phyloP scores from a whole-genome alignment of 1,140 invertebrate species.

The Drosophila willistoni region DNA sequence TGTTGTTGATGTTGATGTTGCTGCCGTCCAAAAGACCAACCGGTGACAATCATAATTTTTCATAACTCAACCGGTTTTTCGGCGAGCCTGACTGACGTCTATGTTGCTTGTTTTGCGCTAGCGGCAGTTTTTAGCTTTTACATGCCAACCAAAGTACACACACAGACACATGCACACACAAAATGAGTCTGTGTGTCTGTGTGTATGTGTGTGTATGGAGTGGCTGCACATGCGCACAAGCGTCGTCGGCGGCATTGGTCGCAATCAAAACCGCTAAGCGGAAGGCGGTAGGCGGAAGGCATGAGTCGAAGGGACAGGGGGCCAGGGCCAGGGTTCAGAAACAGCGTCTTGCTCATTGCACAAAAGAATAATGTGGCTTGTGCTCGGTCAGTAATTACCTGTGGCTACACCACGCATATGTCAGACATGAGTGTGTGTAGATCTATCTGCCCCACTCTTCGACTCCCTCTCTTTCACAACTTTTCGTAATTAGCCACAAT shows the following conservation, averaged over 20 bases:
- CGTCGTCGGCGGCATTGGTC: constrained; percentile 50
- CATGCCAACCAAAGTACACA: constrained; percentile 32
- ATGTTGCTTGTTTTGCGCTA: constrained; percentile 60
- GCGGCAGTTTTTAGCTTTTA: constrained; percentile 59
- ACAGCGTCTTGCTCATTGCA: constrained; percentile 71
- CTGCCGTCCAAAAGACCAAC: constrained; percentile 16
- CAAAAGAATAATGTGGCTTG: constrained; percentile 81
- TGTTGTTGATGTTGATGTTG: constrained; percentile 6
- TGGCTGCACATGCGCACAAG: constrained; percentile 73
- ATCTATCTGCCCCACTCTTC: constrained; percentile 11
- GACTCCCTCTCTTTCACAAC: background rate
- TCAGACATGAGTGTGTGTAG: constrained; percentile 27
- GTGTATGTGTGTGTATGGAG: constrained; percentile 24
- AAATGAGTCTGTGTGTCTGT: constrained; percentile 21
- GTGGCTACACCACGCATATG: constrained; percentile 9
- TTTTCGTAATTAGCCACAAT: constrained; percentile 68
- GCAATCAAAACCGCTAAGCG: constrained; percentile 27
- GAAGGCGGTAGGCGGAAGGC: background rate
- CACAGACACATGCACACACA: constrained; percentile 8
- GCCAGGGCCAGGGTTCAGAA: constrained; percentile 36
- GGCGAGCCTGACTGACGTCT: constrained; percentile 61
- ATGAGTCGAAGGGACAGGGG: background rate
- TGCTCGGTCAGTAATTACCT: constrained; percentile 70
- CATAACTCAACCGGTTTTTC: constrained; percentile 74
- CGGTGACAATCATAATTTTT: constrained; percentile 82